A percentile compares a stretch with the other conserved stretches of the same genome.
Evolutionary conservation across 2,797 vertebrate species (phyloP).

Genomic region (Phalanger gymnotis): DNA sequence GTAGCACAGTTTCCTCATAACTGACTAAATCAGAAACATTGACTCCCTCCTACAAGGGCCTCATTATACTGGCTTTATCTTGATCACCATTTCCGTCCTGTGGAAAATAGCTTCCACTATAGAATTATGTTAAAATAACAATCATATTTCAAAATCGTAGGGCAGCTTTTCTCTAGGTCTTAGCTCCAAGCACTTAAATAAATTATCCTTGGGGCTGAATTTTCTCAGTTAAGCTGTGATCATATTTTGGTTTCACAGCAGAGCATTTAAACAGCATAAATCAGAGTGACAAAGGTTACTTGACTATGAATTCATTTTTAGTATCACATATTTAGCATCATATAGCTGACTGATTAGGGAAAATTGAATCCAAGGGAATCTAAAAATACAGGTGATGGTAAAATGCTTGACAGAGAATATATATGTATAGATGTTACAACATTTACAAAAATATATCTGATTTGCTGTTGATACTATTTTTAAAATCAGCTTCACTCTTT

Average conservation of each 20-base stretch:
- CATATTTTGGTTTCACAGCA: neutral
- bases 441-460: neutral
- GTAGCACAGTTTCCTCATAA: neutral
- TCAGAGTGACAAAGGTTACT: constrained; percentile 18
- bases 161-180: neutral
- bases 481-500: neutral
- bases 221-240: neutral
- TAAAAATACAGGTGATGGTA: neutral
- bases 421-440: neutral
- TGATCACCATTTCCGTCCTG: neutral
- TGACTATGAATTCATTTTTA: constrained; percentile 47
- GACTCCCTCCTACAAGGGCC: neutral
- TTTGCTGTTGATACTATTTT: neutral
- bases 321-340: constrained; percentile 27
- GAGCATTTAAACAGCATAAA: constrained; percentile 10
- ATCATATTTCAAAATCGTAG: constrained; percentile 11
- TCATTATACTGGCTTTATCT: neutral
- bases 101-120: neutral
- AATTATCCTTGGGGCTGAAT: constrained; percentile 7
- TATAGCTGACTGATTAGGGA: neutral
- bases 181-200: neutral
- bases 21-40: neutral
- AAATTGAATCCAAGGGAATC: constrained; percentile 23
- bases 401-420: neutral
- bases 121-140: constrained; percentile 4